Evolutionary conservation across 2,113 vertebrate genomes (phyloP).

Genomic region (Urocitellus parryii): DNA sequence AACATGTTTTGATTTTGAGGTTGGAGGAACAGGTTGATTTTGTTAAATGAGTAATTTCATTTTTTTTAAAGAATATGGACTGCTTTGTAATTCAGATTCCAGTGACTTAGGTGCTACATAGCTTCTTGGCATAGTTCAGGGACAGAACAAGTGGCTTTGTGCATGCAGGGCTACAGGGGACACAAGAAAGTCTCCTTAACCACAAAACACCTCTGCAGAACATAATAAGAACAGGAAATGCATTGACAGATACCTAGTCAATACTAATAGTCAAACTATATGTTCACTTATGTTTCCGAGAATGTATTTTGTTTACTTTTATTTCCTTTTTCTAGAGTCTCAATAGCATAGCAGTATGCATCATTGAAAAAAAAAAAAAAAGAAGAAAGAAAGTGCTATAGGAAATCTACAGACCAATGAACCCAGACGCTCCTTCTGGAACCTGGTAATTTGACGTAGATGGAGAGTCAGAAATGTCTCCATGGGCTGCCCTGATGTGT

Average conservation of each 20-base stretch:
- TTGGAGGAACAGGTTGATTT: background rate
- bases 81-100: background rate
- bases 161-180: background rate
- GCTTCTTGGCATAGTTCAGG: accelerated
- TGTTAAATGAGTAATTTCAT: background rate
- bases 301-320: background rate
- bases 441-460: accelerated
- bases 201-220: background rate
- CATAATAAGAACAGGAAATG: background rate
- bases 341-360: background rate
- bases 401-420: background rate
- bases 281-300: background rate
- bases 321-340: background rate
- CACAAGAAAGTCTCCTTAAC: background rate
- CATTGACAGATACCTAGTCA: too few species aligned
- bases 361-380: background rate
- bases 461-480: accelerated
- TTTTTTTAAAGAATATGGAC: background rate
- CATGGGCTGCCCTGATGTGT: background rate
- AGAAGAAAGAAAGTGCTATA: background rate
- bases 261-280: background rate
- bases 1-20: background rate
- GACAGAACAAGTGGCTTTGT: background rate
- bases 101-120: accelerated
- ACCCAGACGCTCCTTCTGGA: accelerated